A percentile compares a stretch with the other conserved stretches of the same genome.
Evolutionary conservation across 2,888 invertebrate species (phyloP).

Genomic region (Hypselothyrea guttata): DNA sequence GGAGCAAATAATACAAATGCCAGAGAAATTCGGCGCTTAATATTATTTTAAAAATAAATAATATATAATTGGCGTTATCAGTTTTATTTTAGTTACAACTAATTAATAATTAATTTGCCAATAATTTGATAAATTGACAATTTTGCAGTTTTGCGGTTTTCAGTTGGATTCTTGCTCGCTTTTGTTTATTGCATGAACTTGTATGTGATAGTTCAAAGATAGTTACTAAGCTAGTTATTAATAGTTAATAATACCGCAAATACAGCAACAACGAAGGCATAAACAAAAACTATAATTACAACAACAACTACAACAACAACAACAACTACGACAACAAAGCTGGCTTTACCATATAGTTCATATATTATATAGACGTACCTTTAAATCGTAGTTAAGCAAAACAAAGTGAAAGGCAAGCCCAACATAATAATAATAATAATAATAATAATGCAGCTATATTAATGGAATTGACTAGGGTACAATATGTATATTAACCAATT

Average conservation of each 20-base stretch:
- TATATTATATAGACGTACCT: constrained; percentile 13
- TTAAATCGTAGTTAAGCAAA: constrained; percentile 3
- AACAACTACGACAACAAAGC: not conserved
- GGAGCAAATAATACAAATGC: no score
- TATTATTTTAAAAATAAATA: no score
- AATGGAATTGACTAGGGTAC: not conserved
- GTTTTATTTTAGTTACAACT: no score
- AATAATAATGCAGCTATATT: no score
- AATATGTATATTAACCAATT: not conserved
- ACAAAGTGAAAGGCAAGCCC: not conserved
- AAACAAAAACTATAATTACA: constrained; percentile 9
- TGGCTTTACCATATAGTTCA: constrained; percentile 38
- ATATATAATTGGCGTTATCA: no score
- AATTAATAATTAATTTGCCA: constrained; percentile 44
- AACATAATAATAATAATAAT: constrained; percentile 18
- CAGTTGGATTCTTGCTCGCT: no score
- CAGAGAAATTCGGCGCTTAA: no score
- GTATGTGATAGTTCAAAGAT: constrained; percentile 80
- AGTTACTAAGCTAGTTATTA: constrained; percentile 58
- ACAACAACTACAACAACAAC: constrained; percentile 9
- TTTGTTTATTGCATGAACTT: constrained; percentile 66
- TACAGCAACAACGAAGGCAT: not conserved
- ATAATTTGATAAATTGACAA: no score
- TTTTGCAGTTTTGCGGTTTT: no score
- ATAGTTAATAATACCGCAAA: constrained; percentile 23